Evolutionary conservation across 2,113 vertebrate genomes (phyloP), one percentile per base, ranked within the genome.

Genomic region (Alligator mississippiensis): DNA sequence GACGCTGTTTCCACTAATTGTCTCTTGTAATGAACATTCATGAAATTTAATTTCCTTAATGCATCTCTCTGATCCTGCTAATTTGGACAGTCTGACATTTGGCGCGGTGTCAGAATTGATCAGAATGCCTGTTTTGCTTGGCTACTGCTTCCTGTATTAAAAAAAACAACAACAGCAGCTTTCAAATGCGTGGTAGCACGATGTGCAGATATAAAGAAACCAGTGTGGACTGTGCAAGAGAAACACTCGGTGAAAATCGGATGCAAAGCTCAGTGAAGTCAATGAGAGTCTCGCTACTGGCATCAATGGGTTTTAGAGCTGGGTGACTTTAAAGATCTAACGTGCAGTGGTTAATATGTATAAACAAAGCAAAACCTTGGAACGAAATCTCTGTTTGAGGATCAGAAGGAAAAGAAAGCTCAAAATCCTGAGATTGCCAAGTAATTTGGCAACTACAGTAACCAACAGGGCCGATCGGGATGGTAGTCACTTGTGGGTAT

Each of bases 121-220:
- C 38, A 61, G 59, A 83, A 82, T 0, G 5, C 61, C 74, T 47
- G 18, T 21, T 25, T 62, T 25, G 4, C 57, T 14, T 28, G 54
- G 11, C 59, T 25, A 16, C 18, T 24, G 12, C 14, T n/a, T 63
- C 64, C 34, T 60, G 6, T 72, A 27, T 1, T 6, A 30, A 72
- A 93, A 86, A 7, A 9, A 30, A 68, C 38, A 76, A 17, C 2
- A 84, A 30, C 14, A 6, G 15, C 6, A 4, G 11, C 0, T 7
- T 55, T 55, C 14, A 18, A 70, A 82, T 0, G 4, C 0, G 0
- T 16, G 1, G 19, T 3, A 70, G 3, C 15, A 9, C 17, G 2
- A 1, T 0, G 0, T 13, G 7, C 7, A 6, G 38, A 72, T 22
- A 21, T 22, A 22, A 4, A 24, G 55, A n/a, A 59, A 88, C 10